These are phyloP conservation scores for Turdus rufiventris DNA, from an alignment of 2,113 vertebrate genomes.

Conservation along the genomic window DNA sequence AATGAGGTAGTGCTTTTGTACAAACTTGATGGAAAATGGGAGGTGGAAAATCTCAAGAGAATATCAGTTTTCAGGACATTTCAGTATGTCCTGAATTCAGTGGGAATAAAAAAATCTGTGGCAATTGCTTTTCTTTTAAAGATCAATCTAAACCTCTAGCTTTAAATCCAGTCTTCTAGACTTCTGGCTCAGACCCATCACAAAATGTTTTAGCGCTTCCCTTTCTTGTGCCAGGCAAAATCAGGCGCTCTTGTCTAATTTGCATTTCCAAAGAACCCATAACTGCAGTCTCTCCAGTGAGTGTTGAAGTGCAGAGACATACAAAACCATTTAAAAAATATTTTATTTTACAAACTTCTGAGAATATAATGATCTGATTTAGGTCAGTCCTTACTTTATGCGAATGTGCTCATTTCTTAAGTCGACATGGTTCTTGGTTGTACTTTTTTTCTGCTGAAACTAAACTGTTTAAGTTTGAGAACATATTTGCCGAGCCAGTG, in stretches of 20 bases:
- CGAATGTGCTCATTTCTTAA: neutral
- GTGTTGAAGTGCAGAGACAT: conserved; percentile 45
- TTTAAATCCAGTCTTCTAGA: conserved; percentile 59
- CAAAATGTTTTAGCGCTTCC: conserved; percentile 63
- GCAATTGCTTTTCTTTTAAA: conserved; percentile 53
- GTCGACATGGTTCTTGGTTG: neutral
- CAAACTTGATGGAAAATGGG: neutral
- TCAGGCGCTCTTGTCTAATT: conserved; percentile 61
- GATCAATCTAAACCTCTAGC: conserved; percentile 23
- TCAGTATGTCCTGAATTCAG: neutral
- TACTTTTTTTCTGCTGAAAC: neutral
- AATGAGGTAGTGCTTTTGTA: conserved; percentile 18
- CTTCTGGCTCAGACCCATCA: conserved; percentile 55
- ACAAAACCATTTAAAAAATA: neutral
- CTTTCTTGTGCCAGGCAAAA: conserved; percentile 62
- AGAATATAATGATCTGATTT: conserved; percentile 6
- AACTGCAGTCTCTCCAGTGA: conserved; percentile 35
- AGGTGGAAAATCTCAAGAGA: conserved; percentile 14
- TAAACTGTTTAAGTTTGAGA: neutral
- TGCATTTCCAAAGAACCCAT: conserved; percentile 59
- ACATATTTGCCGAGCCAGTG: neutral
- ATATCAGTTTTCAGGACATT: conserved; percentile 21
- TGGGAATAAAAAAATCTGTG: conserved; percentile 16
- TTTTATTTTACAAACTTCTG: neutral
- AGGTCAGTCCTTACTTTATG: conserved; percentile 27